Evolutionary conservation across 2,113 vertebrate species (phyloP), one percentile per base, ranked within the genome.

Genomic region (Gallinago paraguaiae): DNA sequence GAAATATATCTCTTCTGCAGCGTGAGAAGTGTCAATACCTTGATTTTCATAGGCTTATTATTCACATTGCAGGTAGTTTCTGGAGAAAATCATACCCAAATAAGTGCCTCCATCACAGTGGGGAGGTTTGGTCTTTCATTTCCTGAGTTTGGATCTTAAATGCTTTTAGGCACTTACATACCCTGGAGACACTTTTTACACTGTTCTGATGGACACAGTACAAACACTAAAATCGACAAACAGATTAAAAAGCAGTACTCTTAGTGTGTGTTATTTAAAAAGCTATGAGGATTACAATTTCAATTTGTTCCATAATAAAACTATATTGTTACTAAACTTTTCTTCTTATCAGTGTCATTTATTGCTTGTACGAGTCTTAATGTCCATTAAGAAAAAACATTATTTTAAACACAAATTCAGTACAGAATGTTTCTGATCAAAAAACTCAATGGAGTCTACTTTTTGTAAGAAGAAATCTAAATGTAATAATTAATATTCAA

Each of bases 131-230:
- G 95, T 93, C 95, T 94, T 96, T 97, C 95, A 93, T 94, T 94
- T 92, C 95, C 94, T 96, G 95, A 94, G 93, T 94, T 97, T 95
- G 87, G 92, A 94, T 92, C 59, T 93, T 92, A 90, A 95, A 96
- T 92, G 91, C 70, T 94, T 94, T 95, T 95, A 96, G 91, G 91
- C 77, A 92, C 63, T 94, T 87, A 41, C 0, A 2, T 82, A 89
- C 93, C 70, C 91, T 89, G 78, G 95, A 97, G 96, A 94, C 93
- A 63, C 50, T 93, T 95, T 95, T 96, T 96, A 94, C 75, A 60
- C 88, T 77, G 78, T 93, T 96, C 92, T 93, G 96, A 97, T 95
- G 91, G 96, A 84, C 93, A 87, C 50, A 80, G 77, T 70, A 63
- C 94, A 95, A 96, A 94, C 65, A 79, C 35, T 91, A 82, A 92